Evolutionary conservation across 30 jellyfish, hydroid and myxozoan genomes (phyloP).

Genomic region (Nemopilema nomurai): DNA sequence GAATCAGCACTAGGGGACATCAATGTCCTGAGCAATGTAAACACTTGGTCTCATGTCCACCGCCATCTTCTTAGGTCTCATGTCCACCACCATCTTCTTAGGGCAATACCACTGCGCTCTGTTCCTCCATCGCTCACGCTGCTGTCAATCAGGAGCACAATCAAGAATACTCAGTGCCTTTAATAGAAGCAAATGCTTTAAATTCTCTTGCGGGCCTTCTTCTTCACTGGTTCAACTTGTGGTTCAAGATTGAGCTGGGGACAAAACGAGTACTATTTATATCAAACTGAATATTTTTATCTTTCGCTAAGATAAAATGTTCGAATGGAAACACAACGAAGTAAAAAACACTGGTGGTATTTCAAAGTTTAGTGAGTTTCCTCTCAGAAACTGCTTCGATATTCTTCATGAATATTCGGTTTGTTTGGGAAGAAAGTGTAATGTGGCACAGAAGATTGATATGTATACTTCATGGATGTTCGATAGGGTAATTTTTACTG

Average conservation of each 20-base stretch:
- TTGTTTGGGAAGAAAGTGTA: background rate
- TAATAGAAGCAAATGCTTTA: background rate
- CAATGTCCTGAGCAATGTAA: too few relatives aligned
- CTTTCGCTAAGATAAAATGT: background rate
- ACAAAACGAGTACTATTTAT: too few relatives aligned
- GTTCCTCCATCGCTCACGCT: background rate
- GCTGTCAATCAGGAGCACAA: background rate
- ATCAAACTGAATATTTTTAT: background rate
- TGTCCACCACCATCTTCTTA: too few relatives aligned
- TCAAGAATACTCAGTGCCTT: background rate
- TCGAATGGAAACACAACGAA: too few relatives aligned
- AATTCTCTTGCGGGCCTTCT: background rate
- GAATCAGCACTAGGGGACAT: too few relatives aligned
- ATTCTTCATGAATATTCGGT: too few relatives aligned
- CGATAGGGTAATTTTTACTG: too few relatives aligned
- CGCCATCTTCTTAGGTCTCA: too few relatives aligned
- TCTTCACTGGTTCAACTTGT: background rate
- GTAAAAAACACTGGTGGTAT: too few relatives aligned
- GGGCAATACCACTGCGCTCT: background rate
- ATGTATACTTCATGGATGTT: background rate
- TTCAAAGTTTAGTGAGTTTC: too few relatives aligned
- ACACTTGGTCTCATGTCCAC: too few relatives aligned
- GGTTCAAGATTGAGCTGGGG: background rate
- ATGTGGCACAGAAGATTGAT: background rate
- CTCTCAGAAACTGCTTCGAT: too few relatives aligned